A percentile compares a stretch with the other conserved stretches of the same genome.
These are phyloP conservation scores for Acridotheres tristis DNA, from an alignment of 2,797 vertebrate genomes.

Conservation along the genomic window DNA sequence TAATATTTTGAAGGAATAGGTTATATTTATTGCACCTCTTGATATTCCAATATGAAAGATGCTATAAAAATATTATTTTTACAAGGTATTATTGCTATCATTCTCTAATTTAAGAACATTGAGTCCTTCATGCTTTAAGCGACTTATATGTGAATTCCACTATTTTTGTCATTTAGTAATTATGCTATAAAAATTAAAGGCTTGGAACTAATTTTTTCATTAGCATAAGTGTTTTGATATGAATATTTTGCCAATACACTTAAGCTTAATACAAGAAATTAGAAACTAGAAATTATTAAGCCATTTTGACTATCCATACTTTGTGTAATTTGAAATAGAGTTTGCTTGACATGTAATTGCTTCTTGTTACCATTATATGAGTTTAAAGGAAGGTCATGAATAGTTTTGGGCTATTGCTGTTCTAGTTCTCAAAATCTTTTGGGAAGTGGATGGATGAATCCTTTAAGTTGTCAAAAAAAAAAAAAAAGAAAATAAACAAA, in stretches of 20 bases:
- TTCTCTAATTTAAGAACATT: neutral
- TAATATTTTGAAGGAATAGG: neutral
- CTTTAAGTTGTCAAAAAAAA: neutral
- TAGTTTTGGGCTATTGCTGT: neutral
- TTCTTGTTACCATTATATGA: neutral
- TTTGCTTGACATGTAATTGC: neutral
- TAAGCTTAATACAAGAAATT: conserved; percentile 59
- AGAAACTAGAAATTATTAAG: conserved; percentile 13
- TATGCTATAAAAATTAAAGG: conserved; percentile 48
- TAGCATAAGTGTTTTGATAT: conserved; percentile 65
- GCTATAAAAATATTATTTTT: neutral
- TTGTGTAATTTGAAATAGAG: neutral
- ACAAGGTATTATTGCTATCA: neutral
- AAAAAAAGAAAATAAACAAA: neutral
- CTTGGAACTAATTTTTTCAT: conserved; percentile 63
- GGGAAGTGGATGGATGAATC: neutral
- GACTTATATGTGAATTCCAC: neutral
- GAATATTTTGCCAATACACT: conserved; percentile 55
- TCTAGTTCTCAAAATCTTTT: neutral
- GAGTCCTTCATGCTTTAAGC: conserved; percentile 8
- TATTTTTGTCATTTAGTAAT: conserved; percentile 14
- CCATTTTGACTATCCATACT: neutral
- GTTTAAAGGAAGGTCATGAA: neutral
- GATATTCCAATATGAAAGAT: neutral
- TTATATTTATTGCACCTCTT: neutral